A percentile compares a stretch with the other conserved stretches of the same genome.
phyloP scores from a whole-genome alignment of 2,113 vertebrate genomes.

The Petrocephalus microphthalmus region DNA sequence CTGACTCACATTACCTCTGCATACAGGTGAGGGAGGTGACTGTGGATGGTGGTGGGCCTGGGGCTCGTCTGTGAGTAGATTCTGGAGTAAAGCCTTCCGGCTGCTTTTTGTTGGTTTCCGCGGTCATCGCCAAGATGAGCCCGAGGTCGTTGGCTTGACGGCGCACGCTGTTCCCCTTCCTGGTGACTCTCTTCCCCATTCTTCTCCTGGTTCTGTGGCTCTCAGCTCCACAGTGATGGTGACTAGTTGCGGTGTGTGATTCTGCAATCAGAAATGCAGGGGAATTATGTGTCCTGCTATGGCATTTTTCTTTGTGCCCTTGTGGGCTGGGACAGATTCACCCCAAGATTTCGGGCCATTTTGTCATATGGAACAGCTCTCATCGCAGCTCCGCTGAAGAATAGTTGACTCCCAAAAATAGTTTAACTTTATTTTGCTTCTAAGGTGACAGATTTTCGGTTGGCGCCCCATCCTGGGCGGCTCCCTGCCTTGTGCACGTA shows the following conservation, averaged over 20 bases:
- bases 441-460: neutral
- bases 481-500: no score
- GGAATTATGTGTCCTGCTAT: neutral
- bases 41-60: constrained; percentile 49
- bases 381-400: neutral
- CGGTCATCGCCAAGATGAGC: constrained; percentile 26
- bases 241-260: neutral
- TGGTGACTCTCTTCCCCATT: neutral
- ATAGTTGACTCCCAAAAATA: neutral
- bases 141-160: constrained; percentile 50
- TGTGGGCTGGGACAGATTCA: neutral
- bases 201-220: neutral
- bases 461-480: no score
- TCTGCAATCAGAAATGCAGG: neutral
- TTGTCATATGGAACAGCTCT: neutral
- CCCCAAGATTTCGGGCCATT: neutral
- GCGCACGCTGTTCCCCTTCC: neutral
- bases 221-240: neutral
- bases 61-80: constrained; percentile 29
- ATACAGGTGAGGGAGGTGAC: constrained; percentile 53
- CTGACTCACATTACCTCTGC: constrained; percentile 58
- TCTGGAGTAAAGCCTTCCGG: neutral
- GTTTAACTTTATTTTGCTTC: neutral
- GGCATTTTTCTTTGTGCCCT: neutral
- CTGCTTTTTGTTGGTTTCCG: constrained; percentile 46